These are phyloP conservation scores for Agrilus planipennis DNA, from an alignment of 1,140 invertebrate genomes.

Conservation along the genomic window DNA sequence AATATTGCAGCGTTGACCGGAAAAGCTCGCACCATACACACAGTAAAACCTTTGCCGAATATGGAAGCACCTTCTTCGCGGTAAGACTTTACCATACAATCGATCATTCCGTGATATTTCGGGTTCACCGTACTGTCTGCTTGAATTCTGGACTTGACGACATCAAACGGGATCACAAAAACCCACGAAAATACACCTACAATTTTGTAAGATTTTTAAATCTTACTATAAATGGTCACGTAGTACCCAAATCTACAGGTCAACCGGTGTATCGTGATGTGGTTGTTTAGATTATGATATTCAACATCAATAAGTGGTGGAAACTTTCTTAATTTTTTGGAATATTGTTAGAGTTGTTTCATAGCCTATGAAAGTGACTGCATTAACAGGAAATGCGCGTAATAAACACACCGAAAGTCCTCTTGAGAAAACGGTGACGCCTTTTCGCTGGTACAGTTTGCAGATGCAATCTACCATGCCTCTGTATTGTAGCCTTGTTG, in stretches of 20 bases:
- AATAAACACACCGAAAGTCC: conserved; percentile 45
- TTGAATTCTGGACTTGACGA: conserved; percentile 65
- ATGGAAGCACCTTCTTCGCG: conserved; percentile 38
- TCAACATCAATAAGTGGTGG: not conserved
- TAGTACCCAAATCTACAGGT: too few species aligned
- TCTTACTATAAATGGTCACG: too few species aligned
- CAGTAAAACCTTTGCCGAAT: conserved; percentile 46
- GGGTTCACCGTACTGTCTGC: conserved; percentile 42
- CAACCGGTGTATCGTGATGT: too few species aligned
- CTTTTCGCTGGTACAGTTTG: conserved; percentile 39
- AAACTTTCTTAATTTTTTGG: not conserved
- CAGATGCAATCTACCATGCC: conserved; percentile 39
- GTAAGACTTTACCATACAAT: conserved; percentile 40
- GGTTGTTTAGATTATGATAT: not conserved
- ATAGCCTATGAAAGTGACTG: conserved; percentile 55
- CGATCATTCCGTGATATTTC: conserved; percentile 39
- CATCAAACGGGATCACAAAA: conserved; percentile 58
- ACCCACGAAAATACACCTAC: conserved; percentile 58
- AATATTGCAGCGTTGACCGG: conserved; percentile 60
- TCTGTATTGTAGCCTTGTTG: conserved; percentile 38
- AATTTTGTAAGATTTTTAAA: too few species aligned
- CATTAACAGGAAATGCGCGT: conserved; percentile 59
- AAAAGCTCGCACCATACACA: conserved; percentile 49
- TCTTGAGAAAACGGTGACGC: conserved; percentile 41
- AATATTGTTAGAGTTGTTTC: too few species aligned